Evolutionary conservation across 2,113 vertebrate species (phyloP), one percentile per base, ranked within the genome.

Genomic region (Cynoglossus semilaevis): DNA sequence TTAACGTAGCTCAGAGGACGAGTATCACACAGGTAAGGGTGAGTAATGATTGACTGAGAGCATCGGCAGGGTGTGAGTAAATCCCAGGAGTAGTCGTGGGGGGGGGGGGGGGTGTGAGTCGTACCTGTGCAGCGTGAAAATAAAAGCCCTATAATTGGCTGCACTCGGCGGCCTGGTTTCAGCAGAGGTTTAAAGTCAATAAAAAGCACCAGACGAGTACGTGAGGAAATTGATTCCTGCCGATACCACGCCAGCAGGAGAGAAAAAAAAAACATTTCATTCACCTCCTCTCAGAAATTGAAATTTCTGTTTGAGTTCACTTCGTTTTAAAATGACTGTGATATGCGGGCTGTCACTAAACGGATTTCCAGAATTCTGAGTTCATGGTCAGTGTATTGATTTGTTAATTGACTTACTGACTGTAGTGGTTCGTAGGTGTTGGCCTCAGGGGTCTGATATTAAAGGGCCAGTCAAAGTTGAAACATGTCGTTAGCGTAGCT

Each of bases 11-110:
- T 67, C 46, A 51, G 42, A 36, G 17, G 54, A 44, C 52, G 41
- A 71, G 70, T 63, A 55, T 72, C 60, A 62, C 63, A 58, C 66
- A 77, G 56, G 58, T 71, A 57, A 61, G 34, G 45, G 63, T 29
- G 49, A 43, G 60, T 63, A 79, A 76, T 51, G 58, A 84, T 63
- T 59, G 48, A 52, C 37, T 43, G 63, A n/a, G 10, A 22, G 45
- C 68, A 41, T 14, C 11, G 19, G 34, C 11, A 22, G 17, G 1
- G 22, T 19, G 51, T 8, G 51, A 11, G 54, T 42, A 68, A 35
- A 64, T 56, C 46, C 60, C 53, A 34, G 51, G 45, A 52, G 22
- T 29, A 29, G 22, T 46, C 36, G 37, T 5, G 8, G 34, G 46
- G 44, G 66, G 55, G 61, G 52, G 46, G 58, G 70, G 58, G 55